Evolutionary conservation across 2,888 invertebrate genomes (phyloP).

Genomic region (Lithophane ornitopus): DNA sequence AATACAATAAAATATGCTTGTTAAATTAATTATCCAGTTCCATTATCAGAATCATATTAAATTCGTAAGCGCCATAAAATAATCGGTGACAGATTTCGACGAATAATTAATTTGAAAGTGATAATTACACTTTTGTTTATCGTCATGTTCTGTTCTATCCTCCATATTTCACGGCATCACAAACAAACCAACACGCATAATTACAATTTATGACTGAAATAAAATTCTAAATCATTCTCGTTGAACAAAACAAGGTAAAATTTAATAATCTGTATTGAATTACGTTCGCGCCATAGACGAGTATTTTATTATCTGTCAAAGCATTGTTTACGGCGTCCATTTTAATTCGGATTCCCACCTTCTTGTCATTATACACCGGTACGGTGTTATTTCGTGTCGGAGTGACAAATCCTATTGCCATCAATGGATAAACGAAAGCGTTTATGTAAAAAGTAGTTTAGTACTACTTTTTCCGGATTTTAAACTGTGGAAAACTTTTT

Average conservation of each 20-base stretch:
- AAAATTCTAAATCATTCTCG: slow-evolving; percentile 60
- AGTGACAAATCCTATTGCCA: background rate
- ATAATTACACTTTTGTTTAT: slow-evolving; percentile 47
- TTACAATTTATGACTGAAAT: slow-evolving; percentile 56
- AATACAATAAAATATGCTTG: background rate
- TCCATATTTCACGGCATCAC: slow-evolving; percentile 42
- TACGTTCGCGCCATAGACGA: slow-evolving; percentile 74
- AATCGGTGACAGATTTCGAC: slow-evolving; percentile 14
- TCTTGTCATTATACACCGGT: slow-evolving; percentile 80
- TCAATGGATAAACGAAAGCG: background rate
- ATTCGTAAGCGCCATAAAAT: slow-evolving; percentile 23
- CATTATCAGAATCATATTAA: slow-evolving; percentile 21
- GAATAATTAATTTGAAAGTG: slow-evolving; percentile 38
- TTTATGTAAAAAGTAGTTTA: background rate
- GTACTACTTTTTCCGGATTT: background rate
- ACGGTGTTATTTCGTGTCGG: slow-evolving; percentile 59
- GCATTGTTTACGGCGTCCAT: slow-evolving; percentile 75
- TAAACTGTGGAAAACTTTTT: too few species aligned
- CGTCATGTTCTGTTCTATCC: slow-evolving; percentile 3
- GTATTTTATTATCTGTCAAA: slow-evolving; percentile 76
- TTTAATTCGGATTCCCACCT: slow-evolving; percentile 81
- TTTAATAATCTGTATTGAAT: slow-evolving; percentile 74
- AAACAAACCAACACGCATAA: slow-evolving; percentile 36
- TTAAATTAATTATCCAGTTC: background rate
- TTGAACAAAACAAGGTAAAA: slow-evolving; percentile 70